Evolutionary conservation across 2,888 invertebrate species (phyloP), one percentile per base, ranked within the genome.

Genomic region (Nomada flava): DNA sequence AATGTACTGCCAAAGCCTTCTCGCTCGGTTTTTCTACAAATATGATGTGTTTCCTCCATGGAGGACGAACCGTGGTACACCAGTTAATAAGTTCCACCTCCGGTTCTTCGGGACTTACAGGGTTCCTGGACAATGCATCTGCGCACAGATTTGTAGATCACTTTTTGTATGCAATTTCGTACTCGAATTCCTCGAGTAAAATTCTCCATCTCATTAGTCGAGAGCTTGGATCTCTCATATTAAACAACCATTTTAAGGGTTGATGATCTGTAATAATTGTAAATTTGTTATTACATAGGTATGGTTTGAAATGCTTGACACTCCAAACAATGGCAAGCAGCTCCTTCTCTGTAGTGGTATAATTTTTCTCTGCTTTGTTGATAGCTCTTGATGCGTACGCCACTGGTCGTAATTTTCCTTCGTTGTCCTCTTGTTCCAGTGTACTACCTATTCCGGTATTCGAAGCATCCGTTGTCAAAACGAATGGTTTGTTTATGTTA

Each of bases 161-260:
- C 15, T 85, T 82, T 82, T 89, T 91, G 55, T 92, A 92, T 9
- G 76, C 63, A 0, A 93, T 90, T 74, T 90, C 84, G 29, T 91
- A 93, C 18, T 91, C 89, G 68, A 89, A 93, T 76, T 93, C 92
- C 44, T 91, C 86, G 4, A 93, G 62, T 75, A 82, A 79, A 4
- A 92, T 60, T 62, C 90, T 71, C 91, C 92, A 93, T 63, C 91
- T 62, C 5, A 90, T 78, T 50, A 93, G 72, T 67, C 89, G 68
- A 0, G 88, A 88, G 13, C 79, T 81, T 0, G 91, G 91, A 5
- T 93, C 91, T 80, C 91, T 93, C 5, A 29, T 1, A 20, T 20
- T 20, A 20, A 20, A 20, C 20, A 20, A 20, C 20, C 20, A 20
- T 20, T 20, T 20, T 20, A 20, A 20, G 20, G 20, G 20, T 20